These are phyloP conservation scores for Hyperoodon ampullatus DNA, from an alignment of 2,113 vertebrate genomes.

Conservation along the genomic window DNA sequence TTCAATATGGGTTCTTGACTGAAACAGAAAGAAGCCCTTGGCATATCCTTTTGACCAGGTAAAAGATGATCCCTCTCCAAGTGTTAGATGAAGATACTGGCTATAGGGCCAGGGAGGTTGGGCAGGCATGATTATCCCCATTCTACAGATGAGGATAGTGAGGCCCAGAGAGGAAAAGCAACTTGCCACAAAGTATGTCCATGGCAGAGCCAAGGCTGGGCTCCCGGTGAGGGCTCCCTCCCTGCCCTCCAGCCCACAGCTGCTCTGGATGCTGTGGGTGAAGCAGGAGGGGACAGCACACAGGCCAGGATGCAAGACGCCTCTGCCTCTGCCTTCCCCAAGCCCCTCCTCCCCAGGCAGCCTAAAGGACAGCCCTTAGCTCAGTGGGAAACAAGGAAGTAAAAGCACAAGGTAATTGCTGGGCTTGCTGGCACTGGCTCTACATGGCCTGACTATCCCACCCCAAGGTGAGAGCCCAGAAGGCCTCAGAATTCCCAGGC, in stretches of 20 bases:
- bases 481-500: not conserved
- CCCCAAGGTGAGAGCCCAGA: not conserved
- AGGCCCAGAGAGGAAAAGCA: not conserved
- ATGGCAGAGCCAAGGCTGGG: not conserved
- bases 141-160: not conserved
- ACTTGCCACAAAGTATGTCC: not conserved
- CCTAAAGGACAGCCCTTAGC: not conserved
- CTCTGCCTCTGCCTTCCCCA: not conserved
- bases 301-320: not conserved
- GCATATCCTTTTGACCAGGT: not conserved
- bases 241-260: not conserved
- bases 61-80: not conserved
- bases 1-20: not conserved
- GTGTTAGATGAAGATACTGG: not conserved
- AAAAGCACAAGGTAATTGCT: not conserved
- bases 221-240: no score
- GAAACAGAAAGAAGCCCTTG: not conserved
- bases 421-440: not conserved
- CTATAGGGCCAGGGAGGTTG: no score
- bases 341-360: not conserved
- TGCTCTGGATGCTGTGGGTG: not conserved
- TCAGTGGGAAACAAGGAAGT: not conserved
- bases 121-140: not conserved
- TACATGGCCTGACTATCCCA: not conserved
- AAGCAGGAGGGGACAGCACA: not conserved